Base-by-base conservation (phyloP, 1,140 invertebrate species). In the Spodoptera litura region DNA sequence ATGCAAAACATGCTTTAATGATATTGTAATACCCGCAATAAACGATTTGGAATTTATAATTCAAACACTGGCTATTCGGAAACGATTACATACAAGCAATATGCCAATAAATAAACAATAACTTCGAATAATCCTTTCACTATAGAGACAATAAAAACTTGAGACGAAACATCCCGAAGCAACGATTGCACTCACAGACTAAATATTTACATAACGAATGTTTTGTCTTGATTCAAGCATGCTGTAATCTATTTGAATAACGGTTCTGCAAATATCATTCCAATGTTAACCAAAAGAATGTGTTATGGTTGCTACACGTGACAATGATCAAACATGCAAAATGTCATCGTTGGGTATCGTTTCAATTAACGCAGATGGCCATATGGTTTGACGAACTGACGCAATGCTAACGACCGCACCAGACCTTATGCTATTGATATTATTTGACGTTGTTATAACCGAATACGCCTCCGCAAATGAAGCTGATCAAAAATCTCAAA, bases 371-470 rank as follows among this genome's bases (percentile, higher is more conserved):
- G 20, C n/a, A 64, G 56, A 56, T 35, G 77, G 61, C 85, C 85
- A 86, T 86, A 83, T 86, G 85, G 80, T 71, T 15, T 62, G 59
- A 49, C 12, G 27, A 11, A 51, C 70, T 83, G 81, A 83, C 77
- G 80, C 77, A 83, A 80, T 49, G 78, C 38, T 78, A 62, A 83
- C 77, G 80, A 81, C 59, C 66, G 61, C 58, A 59, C 44, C 81
- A 81, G 85, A 59, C 80, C 73, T 72, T 62, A 58, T 81, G 74
- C 58, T 78, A 78, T 80, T 80, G 49, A 84, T 44, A 84, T 85
- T 79, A 81, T 72, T 82, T 51, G 61, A 38, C 78, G 55, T 78
- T 49, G 80, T 81, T 82, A 70, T 56, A 73, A 77, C 76, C 59
- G 15, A 62, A 72, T 44, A 79, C 64, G 64, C 64, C 53, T 49